Percentiles rank a stretch among this genome's conserved stretches.
phyloP scores from a whole-genome alignment of 64 coral and sea anemone species.

The Hydrozoanthus tunicans region DNA sequence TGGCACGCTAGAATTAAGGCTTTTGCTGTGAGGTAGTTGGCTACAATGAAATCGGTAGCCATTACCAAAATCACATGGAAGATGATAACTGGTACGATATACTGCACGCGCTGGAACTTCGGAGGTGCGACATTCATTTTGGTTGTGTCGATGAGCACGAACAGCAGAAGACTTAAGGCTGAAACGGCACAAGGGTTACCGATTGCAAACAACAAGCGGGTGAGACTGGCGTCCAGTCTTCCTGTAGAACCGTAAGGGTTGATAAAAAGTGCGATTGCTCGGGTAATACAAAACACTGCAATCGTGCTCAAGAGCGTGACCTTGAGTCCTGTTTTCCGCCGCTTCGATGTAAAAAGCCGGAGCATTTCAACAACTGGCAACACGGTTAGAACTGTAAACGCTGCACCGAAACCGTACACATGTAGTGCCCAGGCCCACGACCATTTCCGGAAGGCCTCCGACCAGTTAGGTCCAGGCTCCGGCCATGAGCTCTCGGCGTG shows the following conservation, averaged over 20 bases:
- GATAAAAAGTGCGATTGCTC: conserved; percentile 57
- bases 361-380: conserved; percentile 63
- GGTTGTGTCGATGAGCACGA: conserved; percentile 94
- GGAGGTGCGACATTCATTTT: conserved; percentile 93
- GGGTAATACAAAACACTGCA: conserved; percentile 62
- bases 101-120: conserved; percentile 69
- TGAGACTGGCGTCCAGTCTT: conserved; percentile 17
- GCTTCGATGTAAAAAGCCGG: conserved; percentile 49
- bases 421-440: conserved; percentile 77
- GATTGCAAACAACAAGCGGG: conserved; percentile 70
- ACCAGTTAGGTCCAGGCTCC: conserved; percentile 84
- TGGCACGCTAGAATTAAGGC: conserved; percentile 74
- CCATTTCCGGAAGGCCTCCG: conserved; percentile 58
- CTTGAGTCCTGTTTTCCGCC: conserved; percentile 59
- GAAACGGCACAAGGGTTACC: conserved; percentile 83
- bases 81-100: conserved; percentile 75
- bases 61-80: conserved; percentile 71
- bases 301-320: conserved; percentile 68
- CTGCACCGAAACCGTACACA: conserved; percentile 65
- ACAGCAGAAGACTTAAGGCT: conserved; percentile 69
- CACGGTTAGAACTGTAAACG: conserved; percentile 58
- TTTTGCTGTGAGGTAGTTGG: conserved; percentile 66
- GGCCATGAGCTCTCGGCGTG: conserved; percentile 67
- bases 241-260: conserved; percentile 79
- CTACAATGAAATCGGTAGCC: conserved; percentile 70